Conservation (phyloP, 2,888 invertebrate species). For the Cecidostiba fungosa region DNA sequence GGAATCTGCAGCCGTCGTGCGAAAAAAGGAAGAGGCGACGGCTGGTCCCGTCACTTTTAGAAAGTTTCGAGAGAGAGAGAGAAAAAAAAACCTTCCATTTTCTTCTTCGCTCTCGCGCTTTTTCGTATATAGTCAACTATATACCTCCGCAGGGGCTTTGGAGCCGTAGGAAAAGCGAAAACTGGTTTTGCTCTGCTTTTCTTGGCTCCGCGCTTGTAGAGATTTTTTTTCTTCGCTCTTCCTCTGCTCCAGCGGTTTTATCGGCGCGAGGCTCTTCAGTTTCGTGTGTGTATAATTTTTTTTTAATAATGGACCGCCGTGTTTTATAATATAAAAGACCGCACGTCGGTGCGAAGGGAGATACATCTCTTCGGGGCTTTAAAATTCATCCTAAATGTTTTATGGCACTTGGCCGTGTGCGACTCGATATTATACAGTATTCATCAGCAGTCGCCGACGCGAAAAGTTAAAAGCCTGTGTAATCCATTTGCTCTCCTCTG, state of each 20-base stretch:
- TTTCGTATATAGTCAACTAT: neutral
- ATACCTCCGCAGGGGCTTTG: neutral
- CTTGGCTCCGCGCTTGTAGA: neutral
- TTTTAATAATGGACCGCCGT: no score
- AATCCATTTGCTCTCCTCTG: no score
- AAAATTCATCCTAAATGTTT: no score
- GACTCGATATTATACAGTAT: no score
- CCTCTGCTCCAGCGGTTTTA: neutral
- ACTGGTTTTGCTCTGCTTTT: constrained; percentile 27
- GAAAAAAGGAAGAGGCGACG: constrained; percentile 8
- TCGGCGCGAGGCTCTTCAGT: neutral
- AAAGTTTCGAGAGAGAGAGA: constrained; percentile 32
- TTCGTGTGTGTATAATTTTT: no score
- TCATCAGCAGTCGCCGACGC: no score
- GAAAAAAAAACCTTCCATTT: neutral
- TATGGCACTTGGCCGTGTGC: no score
- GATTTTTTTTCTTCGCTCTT: neutral
- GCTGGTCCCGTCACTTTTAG: constrained; percentile 21
- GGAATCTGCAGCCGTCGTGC: constrained; percentile 34
- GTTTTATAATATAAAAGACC: no score
- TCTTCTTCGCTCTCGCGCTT: neutral
- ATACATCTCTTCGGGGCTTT: no score
- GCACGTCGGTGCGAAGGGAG: no score
- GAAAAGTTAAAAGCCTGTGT: no score
- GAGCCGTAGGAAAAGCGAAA: constrained; percentile 39